Evolutionary conservation across 2,113 vertebrate species (phyloP), one percentile per base, ranked within the genome.

Genomic region (Passerina amoena): DNA sequence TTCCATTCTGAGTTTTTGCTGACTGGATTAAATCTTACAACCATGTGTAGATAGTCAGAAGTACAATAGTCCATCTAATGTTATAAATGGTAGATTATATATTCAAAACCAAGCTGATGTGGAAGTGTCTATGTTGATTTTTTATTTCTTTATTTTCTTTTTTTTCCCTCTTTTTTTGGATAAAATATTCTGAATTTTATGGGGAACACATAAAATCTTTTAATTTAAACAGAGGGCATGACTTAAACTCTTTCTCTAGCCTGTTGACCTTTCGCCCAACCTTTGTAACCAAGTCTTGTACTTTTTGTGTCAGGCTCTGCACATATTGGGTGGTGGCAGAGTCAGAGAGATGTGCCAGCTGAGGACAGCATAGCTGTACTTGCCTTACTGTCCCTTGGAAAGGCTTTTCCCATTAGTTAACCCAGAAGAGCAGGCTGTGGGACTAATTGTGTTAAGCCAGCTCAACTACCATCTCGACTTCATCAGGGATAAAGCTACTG

Each of bases 121-220:
- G 15, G 21, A 53, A 24, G 3, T 11, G 9, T 57, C 47, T 91
- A 23, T 42, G 2, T 68, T 77, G 16, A 2, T 63, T 25, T 17
- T 33, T 33, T n/a, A 12, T 47, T 45, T 25, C 5, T 24, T 33
- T 30, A 10, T 11, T 33, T 12, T 21, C 5, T 50, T 42, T 15
- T 14, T 10, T 16, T 12, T 10, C 1, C 12, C 10, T 5, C 1
- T 12, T 18, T 11, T 19, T 30, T 10, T 8, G 1, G 1, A 27
- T 57, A 40, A 56, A 75, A 57, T 57, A 48, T 31, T 59, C 51
- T 50, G 6, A 40, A 42, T 53, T 84, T 94, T 50, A 18, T 25
- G 22, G 30, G 56, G 18, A 69, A 38, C 33, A 50, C 5, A 35
- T 50, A 7, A 5, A 8, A 9, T 17, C 12, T 42, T 73, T 53